Evolutionary conservation across 1,140 invertebrate species (phyloP), one percentile per base, ranked within the genome.

Genomic region (Leptopilina clavipes): DNA sequence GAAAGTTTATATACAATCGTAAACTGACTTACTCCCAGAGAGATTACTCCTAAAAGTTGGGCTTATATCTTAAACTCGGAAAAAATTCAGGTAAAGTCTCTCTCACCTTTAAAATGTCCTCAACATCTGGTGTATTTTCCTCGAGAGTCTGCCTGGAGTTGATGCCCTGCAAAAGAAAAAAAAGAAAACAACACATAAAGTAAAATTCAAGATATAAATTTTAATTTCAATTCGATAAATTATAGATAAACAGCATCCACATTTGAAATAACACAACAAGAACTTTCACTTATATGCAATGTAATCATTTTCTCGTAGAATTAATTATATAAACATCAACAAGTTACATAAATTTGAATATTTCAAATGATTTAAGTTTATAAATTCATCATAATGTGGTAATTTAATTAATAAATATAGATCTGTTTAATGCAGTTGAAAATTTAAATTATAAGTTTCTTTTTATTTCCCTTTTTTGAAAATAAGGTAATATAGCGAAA

Each of bases 51-150:
- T 22, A 40, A 71, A 75, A 72, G 70, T 22, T 72, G 37, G n/a
- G 40, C 17, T 19, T 31, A 54, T 44, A 54, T 59, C 74, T 74
- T 72, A 45, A 70, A 76, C 74, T 44, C 59, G 70, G 5, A 31
- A 25, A 81, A 73, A 31, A 52, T 31, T 25, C 17, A 73, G n/a
- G 43, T 31, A 71, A 44, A 71, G 17, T 44, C 14, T 52, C 54
- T 7, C 78, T 86, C 74, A 89, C 87, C 85, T 89, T 89, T 43
- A 88, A 44, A 76, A 88, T 88, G 52, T 84, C 85, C n/a, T 89
- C 87, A 56, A 89, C 76, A n/a, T 89, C 85, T 2, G 82, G 75
- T 0, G 84, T 75, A 31, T 80, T 86, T n/a, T 87, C 86, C 25
- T 79, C 70, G 43, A 80, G 65, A 0, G 73, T 76, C 8, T 82